Conservation (phyloP, 2,888 invertebrate genomes). For the Himalopsyche tibetana region DNA sequence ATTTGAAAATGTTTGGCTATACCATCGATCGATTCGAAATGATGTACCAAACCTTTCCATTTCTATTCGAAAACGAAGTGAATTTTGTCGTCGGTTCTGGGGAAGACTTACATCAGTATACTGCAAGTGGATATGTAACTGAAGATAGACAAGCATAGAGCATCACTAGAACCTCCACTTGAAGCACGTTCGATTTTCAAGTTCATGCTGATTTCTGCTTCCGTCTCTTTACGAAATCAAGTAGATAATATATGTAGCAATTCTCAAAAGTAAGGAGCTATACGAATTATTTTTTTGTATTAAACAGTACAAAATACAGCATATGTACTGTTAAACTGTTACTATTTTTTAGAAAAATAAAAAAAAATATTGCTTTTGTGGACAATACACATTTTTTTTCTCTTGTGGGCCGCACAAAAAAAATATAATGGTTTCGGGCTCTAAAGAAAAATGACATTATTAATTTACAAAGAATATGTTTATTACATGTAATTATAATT, state of each 20-base stretch:
- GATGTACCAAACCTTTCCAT: slow-evolving; percentile 26
- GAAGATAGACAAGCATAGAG: slow-evolving; percentile 19
- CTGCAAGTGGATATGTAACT: slow-evolving; percentile 6
- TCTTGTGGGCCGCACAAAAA: too few relatives aligned
- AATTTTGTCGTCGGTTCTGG: slow-evolving; percentile 7
- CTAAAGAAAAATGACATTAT: too few relatives aligned
- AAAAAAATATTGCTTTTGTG: too few relatives aligned
- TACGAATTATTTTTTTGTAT: background rate
- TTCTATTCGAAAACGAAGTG: slow-evolving; percentile 12
- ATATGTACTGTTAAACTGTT: too few relatives aligned
- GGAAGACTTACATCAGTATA: slow-evolving; percentile 22
- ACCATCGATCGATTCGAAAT: background rate
- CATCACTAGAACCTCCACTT: slow-evolving; percentile 51
- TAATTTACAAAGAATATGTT: too few relatives aligned
- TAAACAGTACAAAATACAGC: too few relatives aligned
- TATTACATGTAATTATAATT: too few relatives aligned
- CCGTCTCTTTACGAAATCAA: slow-evolving; percentile 7
- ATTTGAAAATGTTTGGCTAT: background rate
- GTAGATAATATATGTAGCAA: background rate
- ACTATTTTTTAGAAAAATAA: too few relatives aligned
- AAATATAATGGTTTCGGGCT: too few relatives aligned
- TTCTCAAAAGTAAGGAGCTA: slow-evolving; percentile 6
- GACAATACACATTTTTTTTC: too few relatives aligned
- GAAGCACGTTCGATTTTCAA: slow-evolving; percentile 65
- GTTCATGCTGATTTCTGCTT: slow-evolving; percentile 61